Evolutionary conservation across 2,113 vertebrate genomes (phyloP).

Genomic region (Tragelaphus buxtoni): DNA sequence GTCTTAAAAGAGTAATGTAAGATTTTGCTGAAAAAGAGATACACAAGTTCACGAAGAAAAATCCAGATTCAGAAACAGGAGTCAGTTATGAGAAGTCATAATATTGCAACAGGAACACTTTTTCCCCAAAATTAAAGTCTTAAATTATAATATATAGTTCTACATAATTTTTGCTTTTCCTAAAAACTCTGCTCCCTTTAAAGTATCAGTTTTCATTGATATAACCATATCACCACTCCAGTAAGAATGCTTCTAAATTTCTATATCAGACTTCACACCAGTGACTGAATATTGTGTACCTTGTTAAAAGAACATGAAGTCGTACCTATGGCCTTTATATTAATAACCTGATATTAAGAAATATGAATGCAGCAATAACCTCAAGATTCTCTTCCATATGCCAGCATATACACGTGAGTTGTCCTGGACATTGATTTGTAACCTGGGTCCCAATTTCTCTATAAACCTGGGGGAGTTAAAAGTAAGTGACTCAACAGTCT

Average conservation of each 20-base stretch:
- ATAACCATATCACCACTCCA: neutral
- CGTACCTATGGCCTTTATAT: neutral
- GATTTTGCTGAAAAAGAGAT: constrained; percentile 19
- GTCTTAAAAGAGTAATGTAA: neutral
- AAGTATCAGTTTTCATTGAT: neutral
- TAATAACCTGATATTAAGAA: constrained; percentile 4
- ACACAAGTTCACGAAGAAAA: constrained; percentile 33
- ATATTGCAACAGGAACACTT: neutral
- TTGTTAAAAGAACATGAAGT: neutral
- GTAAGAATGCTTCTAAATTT: neutral
- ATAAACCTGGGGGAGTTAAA: neutral
- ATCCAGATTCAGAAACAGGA: neutral
- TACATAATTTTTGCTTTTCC: neutral
- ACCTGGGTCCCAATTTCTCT: neutral
- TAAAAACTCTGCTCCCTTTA: neutral
- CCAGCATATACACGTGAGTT: neutral
- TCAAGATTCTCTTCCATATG: neutral
- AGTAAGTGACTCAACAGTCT: constrained; percentile 8
- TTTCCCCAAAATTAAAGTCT: neutral
- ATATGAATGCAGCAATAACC: neutral
- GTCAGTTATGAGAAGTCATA: neutral
- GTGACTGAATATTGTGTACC: neutral
- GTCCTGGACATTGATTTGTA: neutral
- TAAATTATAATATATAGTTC: neutral
- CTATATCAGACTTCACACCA: neutral